Percentiles rank a stretch among this genome's conserved stretches.
Evolutionary conservation across 64 coral and sea anemone genomes (phyloP).

Genomic region (Montipora cactus): DNA sequence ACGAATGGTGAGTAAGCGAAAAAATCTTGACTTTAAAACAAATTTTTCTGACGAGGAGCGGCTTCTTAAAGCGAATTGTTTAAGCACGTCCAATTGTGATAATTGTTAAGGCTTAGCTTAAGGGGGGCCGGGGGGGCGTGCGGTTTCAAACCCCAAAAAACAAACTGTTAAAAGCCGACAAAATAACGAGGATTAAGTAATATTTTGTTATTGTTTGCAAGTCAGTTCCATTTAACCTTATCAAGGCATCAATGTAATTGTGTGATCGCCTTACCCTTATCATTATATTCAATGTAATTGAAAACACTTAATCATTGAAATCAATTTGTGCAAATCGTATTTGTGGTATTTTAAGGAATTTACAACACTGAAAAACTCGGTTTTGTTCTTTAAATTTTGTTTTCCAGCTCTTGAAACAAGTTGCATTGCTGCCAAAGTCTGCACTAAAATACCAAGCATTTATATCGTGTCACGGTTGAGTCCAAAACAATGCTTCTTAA

Average conservation of each 20-base stretch:
- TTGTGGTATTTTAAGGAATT: background rate
- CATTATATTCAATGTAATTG: background rate
- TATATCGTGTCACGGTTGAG: background rate
- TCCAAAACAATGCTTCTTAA: background rate
- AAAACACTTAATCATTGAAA: background rate
- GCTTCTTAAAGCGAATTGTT: background rate
- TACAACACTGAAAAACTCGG: background rate
- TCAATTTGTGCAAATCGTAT: background rate
- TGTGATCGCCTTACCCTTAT: background rate
- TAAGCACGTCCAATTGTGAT: slow-evolving; percentile 34
- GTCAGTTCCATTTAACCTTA: background rate
- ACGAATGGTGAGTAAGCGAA: background rate
- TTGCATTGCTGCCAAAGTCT: no score
- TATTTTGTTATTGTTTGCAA: slow-evolving; percentile 5
- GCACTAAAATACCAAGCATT: no score
- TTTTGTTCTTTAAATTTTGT: background rate
- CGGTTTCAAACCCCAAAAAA: slow-evolving; percentile 40
- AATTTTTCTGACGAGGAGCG: background rate
- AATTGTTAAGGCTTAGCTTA: slow-evolving; percentile 30
- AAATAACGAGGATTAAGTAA: background rate
- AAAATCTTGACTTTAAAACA: background rate
- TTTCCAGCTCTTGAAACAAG: background rate
- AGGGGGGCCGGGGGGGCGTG: background rate
- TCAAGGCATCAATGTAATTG: background rate
- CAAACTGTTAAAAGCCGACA: slow-evolving; percentile 27